Evolutionary conservation across 2,888 invertebrate species (phyloP), one percentile per base, ranked within the genome.

Genomic region (Criorhina ranunculi): DNA sequence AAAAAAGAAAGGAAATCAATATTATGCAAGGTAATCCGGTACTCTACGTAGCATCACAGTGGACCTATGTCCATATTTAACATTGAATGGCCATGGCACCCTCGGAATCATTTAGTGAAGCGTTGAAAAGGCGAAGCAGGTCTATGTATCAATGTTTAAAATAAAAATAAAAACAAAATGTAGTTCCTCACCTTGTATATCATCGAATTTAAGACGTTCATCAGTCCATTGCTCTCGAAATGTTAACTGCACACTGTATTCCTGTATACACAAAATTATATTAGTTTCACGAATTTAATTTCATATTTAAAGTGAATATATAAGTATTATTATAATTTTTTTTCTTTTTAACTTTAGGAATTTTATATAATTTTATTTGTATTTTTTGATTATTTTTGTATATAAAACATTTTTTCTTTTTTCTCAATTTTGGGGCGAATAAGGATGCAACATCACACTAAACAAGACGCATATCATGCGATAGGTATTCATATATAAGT

Each of bases 141-240:
- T n/a, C n/a, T n/a, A n/a, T n/a, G n/a, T n/a, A n/a, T n/a, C n/a
- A n/a, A n/a, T 4, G 24, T 24, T 24, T 24, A 3, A 24, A 24
- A 24, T 1, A 4, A 24, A 24, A 24, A 24, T 1, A 4, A 24
- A 24, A 24, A 24, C 24, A 24, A n/a, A n/a, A n/a, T 24, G 24
- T 24, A 24, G 24, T 42, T 15, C 91, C 93, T 93, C 90, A 96
- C 96, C 96, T 92, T 95, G 95, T 89, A 96, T 95, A 93, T 97
- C 97, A 92, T 97, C 95, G 92, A 97, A 98, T 92, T 95, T 95
- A 87, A 98, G 94, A 89, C 98, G 94, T 92, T 98, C 97, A 92
- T 99, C 98, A 91, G 96, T 93, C 98, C 98, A 99, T 93, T 98
- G 97, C 92, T 99, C 98, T 92, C 98, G 95, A 93, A 99, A 98